Percentiles rank a stretch among this genome's conserved stretches.
phyloP scores from a whole-genome alignment of 2,113 vertebrate genomes.

The Megaceryle maxima region DNA sequence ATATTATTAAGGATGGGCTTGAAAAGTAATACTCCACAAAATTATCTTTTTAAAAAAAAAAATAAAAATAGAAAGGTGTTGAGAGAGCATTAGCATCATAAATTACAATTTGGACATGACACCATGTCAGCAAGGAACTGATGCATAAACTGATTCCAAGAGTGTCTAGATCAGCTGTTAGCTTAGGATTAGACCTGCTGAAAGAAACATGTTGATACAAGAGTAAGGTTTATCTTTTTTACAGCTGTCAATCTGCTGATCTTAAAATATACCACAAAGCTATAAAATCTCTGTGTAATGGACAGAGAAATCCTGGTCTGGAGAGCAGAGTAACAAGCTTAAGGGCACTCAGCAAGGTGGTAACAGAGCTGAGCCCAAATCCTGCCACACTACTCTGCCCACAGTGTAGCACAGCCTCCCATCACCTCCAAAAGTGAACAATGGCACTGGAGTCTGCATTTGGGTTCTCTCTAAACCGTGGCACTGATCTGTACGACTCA shows the following conservation, averaged over 20 bases:
- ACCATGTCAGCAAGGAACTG: not conserved
- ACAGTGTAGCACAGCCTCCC: not conserved
- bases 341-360: not conserved
- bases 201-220: not conserved
- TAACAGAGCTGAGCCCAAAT: not conserved
- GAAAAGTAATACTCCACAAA: not conserved
- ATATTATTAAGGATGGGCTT: not conserved
- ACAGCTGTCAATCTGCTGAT: not conserved
- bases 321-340: not conserved
- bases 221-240: not conserved
- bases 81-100: not conserved
- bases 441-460: not conserved
- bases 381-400: not conserved
- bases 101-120: not conserved
- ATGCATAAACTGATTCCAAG: not conserved
- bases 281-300: not conserved
- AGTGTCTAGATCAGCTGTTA: not conserved
- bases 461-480: not conserved
- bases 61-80: not conserved
- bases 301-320: not conserved
- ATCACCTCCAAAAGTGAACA: not conserved
- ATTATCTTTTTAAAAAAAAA: not conserved
- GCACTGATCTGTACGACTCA: not conserved
- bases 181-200: not conserved
- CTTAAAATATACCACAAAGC: not conserved